These are phyloP conservation scores for Gouania willdenowi DNA, from an alignment of 2,797 vertebrate species.

Conservation along the genomic window DNA sequence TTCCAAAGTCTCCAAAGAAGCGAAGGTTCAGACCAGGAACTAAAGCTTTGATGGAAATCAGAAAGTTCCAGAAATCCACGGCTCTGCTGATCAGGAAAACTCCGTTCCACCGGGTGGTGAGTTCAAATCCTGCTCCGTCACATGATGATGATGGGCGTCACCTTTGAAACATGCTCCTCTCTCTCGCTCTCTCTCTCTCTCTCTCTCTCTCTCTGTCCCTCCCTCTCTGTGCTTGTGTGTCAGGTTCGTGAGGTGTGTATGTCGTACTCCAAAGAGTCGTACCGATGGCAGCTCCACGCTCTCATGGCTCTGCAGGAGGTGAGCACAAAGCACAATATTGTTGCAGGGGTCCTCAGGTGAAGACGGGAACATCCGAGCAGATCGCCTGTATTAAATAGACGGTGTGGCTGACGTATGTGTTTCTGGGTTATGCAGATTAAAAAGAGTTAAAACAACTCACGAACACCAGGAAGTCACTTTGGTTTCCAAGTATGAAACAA, in stretches of 20 bases:
- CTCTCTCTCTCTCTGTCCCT: neutral
- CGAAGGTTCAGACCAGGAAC: slow-evolving; percentile 64
- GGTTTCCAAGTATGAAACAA: no score
- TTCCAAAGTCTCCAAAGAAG: slow-evolving; percentile 29
- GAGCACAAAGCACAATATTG: neutral
- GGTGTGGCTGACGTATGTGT: no score
- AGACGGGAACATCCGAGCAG: no score
- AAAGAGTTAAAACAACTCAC: no score
- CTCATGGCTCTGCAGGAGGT: slow-evolving; percentile 83
- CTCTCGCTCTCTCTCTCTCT: neutral
- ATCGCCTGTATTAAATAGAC: no score
- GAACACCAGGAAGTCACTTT: no score
- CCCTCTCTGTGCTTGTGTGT: neutral
- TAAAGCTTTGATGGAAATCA: slow-evolving; percentile 78
- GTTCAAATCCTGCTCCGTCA: neutral
- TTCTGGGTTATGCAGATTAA: no score
- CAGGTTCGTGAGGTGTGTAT: slow-evolving; percentile 82
- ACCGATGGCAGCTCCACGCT: slow-evolving; percentile 77
- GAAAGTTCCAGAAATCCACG: slow-evolving; percentile 78
- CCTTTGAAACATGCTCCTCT: neutral
- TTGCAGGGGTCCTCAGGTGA: no score
- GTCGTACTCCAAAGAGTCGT: slow-evolving; percentile 39
- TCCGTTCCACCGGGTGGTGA: slow-evolving; percentile 77
- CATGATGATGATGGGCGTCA: no score
- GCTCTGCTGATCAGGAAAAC: slow-evolving; percentile 74